Conservation (phyloP, 2,888 invertebrate species). For the Acrobasis suavella region DNA sequence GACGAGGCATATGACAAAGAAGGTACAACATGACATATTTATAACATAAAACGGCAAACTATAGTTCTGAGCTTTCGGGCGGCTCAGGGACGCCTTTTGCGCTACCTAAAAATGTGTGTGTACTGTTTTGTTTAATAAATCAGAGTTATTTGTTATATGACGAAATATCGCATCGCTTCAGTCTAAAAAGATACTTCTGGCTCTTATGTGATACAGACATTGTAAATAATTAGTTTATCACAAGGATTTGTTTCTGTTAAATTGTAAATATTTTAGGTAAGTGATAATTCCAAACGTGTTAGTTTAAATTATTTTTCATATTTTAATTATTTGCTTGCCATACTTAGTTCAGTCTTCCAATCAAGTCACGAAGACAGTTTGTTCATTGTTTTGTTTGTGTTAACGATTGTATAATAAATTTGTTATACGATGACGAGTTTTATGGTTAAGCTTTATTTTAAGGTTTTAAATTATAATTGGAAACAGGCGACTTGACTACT, state of each 20-base stretch:
- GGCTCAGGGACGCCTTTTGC: too few species aligned
- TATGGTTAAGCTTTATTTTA: slow-evolving; percentile 42
- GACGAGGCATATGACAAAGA: too few species aligned
- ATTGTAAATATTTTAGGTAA: slow-evolving; percentile 71
- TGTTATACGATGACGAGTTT: slow-evolving; percentile 59
- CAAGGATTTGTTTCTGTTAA: slow-evolving; percentile 71
- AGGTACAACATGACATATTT: too few species aligned
- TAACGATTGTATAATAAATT: slow-evolving; percentile 68
- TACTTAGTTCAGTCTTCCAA: slow-evolving; percentile 74
- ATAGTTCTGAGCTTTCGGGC: too few species aligned
- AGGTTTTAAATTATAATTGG: slow-evolving; percentile 12
- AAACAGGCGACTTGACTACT: slow-evolving; percentile 6
- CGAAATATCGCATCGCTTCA: too few species aligned
- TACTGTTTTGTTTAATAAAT: too few species aligned
- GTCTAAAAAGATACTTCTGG: neutral
- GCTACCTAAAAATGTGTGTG: too few species aligned
- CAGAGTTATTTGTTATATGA: too few species aligned
- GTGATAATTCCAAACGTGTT: slow-evolving; percentile 74
- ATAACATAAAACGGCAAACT: too few species aligned
- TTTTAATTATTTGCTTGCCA: slow-evolving; percentile 78
- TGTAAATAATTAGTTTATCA: slow-evolving; percentile 38
- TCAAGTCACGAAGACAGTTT: slow-evolving; percentile 60
- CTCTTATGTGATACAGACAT: slow-evolving; percentile 36
- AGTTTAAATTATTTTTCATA: slow-evolving; percentile 75
- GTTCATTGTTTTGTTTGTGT: slow-evolving; percentile 75